Evolutionary conservation across 2,888 invertebrate species (phyloP).

Genomic region (Apomyelois bistriatella): DNA sequence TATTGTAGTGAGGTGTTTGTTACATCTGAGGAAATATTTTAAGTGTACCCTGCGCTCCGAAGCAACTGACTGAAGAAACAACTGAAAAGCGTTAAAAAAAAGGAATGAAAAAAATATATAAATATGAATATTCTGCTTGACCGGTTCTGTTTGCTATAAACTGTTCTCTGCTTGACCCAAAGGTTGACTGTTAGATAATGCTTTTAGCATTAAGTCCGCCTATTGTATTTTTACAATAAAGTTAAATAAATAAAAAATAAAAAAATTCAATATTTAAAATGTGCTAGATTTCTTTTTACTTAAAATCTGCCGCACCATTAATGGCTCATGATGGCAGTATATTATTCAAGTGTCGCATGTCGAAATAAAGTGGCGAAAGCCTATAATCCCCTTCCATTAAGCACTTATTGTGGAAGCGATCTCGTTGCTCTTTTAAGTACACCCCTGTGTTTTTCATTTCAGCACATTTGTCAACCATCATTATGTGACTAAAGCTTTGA

Average conservation of each 20-base stretch:
- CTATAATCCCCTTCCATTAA: conserved; percentile 39
- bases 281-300: neutral
- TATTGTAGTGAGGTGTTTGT: too few species aligned
- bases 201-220: too few species aligned
- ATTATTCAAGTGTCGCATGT: conserved; percentile 2
- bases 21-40: too few species aligned
- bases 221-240: too few species aligned
- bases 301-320: neutral
- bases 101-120: too few species aligned
- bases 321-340: neutral
- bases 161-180: too few species aligned
- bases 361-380: conserved; percentile 13
- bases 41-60: too few species aligned
- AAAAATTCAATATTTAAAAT: neutral
- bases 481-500: neutral
- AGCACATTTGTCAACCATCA: neutral
- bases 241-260: neutral
- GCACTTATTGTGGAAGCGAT: conserved; percentile 48
- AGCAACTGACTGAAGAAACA: too few species aligned
- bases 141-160: too few species aligned
- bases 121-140: too few species aligned
- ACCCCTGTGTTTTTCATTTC: neutral
- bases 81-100: too few species aligned
- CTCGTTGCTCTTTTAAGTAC: conserved; percentile 37
- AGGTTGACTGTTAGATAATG: too few species aligned